phyloP scores from a whole-genome alignment of 2,113 vertebrate species.

The Hippocampus guttulatus region DNA sequence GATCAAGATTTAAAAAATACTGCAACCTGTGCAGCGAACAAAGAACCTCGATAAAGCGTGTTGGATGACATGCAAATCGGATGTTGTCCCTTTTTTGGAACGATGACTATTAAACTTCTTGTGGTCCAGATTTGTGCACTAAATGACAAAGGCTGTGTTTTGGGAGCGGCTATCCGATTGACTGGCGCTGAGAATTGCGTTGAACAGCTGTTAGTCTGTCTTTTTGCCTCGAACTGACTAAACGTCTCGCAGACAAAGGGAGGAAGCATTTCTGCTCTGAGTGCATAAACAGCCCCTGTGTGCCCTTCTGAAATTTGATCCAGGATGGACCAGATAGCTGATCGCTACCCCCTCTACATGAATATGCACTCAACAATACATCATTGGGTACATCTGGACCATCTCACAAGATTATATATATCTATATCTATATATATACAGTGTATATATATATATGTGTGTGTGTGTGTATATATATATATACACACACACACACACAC shows the following conservation, averaged over 20 bases:
- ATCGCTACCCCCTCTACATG: not conserved
- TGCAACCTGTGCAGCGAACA: too few species aligned
- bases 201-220: not conserved
- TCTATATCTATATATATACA: not conserved
- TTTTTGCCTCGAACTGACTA: not conserved
- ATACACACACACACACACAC: too few species aligned
- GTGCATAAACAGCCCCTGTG: slow-evolving; percentile 5
- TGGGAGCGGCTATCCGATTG: not conserved
- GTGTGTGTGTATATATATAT: too few species aligned
- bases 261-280: slow-evolving; percentile 6
- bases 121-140: not conserved
- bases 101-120: not conserved
- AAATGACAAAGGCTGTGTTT: not conserved
- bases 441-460: not conserved
- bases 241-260: slow-evolving; percentile 5
- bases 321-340: slow-evolving; percentile 4
- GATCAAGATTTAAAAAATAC: too few species aligned
- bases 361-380: not conserved
- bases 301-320: slow-evolving; percentile 8
- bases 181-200: not conserved
- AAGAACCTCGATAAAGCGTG: not conserved
- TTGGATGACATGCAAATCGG: not conserved
- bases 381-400: not conserved
- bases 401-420: not conserved
- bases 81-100: not conserved